Base-by-base conservation (phyloP, 1,140 invertebrate species). In the Eulimnadia texana region DNA sequence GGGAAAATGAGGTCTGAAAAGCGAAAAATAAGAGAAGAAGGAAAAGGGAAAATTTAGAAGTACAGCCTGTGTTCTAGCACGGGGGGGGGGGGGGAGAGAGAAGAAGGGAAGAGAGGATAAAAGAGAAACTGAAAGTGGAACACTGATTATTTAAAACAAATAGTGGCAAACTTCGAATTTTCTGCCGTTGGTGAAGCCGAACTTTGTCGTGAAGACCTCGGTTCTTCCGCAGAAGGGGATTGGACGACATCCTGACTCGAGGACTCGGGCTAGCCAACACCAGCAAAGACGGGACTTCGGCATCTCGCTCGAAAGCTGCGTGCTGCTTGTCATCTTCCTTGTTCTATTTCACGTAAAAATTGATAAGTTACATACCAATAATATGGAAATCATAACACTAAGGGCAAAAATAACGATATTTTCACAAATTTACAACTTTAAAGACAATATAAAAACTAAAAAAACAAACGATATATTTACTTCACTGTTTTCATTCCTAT, bases 261-360 rank as follows among this genome's bases (percentile, higher is more conserved):
- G 33, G 33, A 42, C 33, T 42, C n/a, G n/a, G n/a, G n/a, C 52
- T 27, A 16, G 51, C 60, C 2, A 61, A 33, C 3, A 61, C 53
- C 19, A 61, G 50, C 20, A 61, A 25, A 27, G 51, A 61, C 20
- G 60, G 60, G 19, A 54, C 60, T 54, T 61, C 49, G n/a, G 49
- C 20, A 29, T 61, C 60, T 20, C 60, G 27, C 50, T 61, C 13
- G 50, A 51, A 61, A 22, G 28, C 50, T 22, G 60, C n/a, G n/a
- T n/a, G 23, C 27, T 24, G 19, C 27, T 25, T 25, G 54, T 24
- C 6, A 24, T 56, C 29, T 29, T 28, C 16, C 20, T 57, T 10
- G 55, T 10, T 19, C 16, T 11, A 22, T 57, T 57, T 3, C 24
- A 28, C 33, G 25, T 42, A 42, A 6, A 42, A 42, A n/a, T n/a